Evolutionary conservation across 2,113 vertebrate genomes (phyloP), one percentile per base, ranked within the genome.

Genomic region (Harpagus bidentatus): DNA sequence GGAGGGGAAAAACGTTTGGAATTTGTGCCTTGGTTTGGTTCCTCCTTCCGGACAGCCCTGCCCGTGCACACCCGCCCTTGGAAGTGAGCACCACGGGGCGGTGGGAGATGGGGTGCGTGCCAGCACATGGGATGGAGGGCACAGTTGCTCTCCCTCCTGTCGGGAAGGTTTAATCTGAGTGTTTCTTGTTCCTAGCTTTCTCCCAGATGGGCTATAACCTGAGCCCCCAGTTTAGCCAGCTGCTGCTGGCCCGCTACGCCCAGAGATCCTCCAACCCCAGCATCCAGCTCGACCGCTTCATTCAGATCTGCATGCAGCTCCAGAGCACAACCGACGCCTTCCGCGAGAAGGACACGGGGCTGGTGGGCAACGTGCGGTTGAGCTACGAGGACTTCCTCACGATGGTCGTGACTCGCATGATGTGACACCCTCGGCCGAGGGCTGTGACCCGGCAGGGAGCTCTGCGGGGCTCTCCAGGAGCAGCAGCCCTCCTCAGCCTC

Each of bases 181-280:
- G 23, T 67, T 52, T 43, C 81, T 47, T 26, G 6, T 79, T 86
- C 59, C 36, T 93, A 99, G 99, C 99, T 45, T 98, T 99, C 22
- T 98, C 98, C 82, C 99, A 99, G 93, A 99, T 99, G 99, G 99
- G 99, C 47, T 99, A 99, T 95, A 99, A 98, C 96, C 97, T 99
- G 89, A 99, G 99, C 85, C 99, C 99, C 5, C 99, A 99, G 98
- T 99, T 99, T 53, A 98, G 98, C 8, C 99, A 99, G 95, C 97
- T 98, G 28, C 90, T 99, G 93, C 96, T 99, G 88, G 97, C 98
- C 17, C 98, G 98, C 11, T 99, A 98, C 7, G 58, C 93, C 28
- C 50, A 91, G 0, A 96, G 91, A 1, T 97, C 93, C 3, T 78
- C 97, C 72, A 98, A 25, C 4, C 97, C 98, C n/a, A 84, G 96